Evolutionary conservation across 1,140 invertebrate species (phyloP), one percentile per base, ranked within the genome.

Genomic region (Drosophila asahinai): DNA sequence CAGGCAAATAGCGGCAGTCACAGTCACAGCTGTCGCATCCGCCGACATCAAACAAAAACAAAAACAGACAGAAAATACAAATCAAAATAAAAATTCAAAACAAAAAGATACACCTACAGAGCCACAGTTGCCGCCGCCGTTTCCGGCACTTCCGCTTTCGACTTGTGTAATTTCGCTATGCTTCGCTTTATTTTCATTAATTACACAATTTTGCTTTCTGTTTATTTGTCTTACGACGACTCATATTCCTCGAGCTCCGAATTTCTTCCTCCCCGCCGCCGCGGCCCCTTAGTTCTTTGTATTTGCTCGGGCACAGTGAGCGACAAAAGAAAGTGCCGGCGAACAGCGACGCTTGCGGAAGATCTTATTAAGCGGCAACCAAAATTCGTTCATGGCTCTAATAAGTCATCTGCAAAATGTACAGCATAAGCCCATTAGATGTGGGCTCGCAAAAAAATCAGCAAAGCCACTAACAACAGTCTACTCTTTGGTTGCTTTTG

Each of bases 401-500:
- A 79, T 79, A 79, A 79, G 77, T 62, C 77, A 72, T 66, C 78
- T 77, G 81, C 78, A 42, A 89, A 87, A 78, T 87, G 73, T 87
- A 83, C 83, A 81, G 81, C 81, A 74, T 84, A 87, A 87, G 81
- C 81, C 68, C 84, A 87, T 89, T 87, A 87, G 86, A 81, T 75
- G 81, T 71, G 84, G 55, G 73, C 52, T 14, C n/a, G 63, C 64
- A 84, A 86, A 74, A 83, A 83, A 51, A 51, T 64, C 55, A 38
- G 51, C 64, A 48, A 55, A 66, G 70, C 42, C 33, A 27, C 72
- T 66, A 61, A 67, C 63, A 63, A 45, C 54, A 60, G 14, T 65
- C 47, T 42, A 36, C 30, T 47, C 33, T 66, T 51, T 58, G 61
- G 11, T 57, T 58, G 52, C 61, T 51, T 57, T 67, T 40, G 11